Evolutionary conservation across 2,113 vertebrate genomes (phyloP), one percentile per base, ranked within the genome.

Genomic region (Carettochelys insculpta): DNA sequence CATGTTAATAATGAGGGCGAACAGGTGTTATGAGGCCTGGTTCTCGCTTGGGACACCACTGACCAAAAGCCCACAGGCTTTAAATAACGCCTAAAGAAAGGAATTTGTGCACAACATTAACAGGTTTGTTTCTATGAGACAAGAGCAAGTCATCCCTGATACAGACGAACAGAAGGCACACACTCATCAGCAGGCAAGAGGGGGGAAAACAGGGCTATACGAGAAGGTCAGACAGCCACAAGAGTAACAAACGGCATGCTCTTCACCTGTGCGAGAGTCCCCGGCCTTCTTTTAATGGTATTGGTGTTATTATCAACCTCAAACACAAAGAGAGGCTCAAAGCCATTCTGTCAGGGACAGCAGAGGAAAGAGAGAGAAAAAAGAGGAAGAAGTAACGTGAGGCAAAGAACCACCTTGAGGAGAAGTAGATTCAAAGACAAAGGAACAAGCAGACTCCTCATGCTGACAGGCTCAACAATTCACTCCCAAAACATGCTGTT

Each of bases 211-310:
- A 73, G 77, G 0, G 0, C 27, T 85, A 95, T 79, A 80, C 31
- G 81, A 94, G 71, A 71, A 83, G 65, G 54, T 17, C 56, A 31
- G 58, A 86, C 90, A 90, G 90, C 13, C 92, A 88, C 95, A 90
- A 90, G 89, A 94, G 56, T 87, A 90, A 93, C 94, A 96, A 84
- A 89, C 75, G 0, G 4, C 95, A 89, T 95, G 92, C 96, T 88
- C 53, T 94, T 98, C 97, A 98, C 98, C 98, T 98, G 96, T 94
- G 98, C 96, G 94, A 95, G 96, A 89, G 97, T 98, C 91, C 97
- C 97, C 91, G 98, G 97, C 85, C 97, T 97, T 73, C 97, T 98
- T 96, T 98, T 98, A 97, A 98, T 97, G 86, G 98, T 98, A 97
- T 97, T 97, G 95, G 97, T 98, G 96, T 98, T 97, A 97, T 17